Evolutionary conservation across 2,888 invertebrate genomes (phyloP), one percentile per base, ranked within the genome.

Genomic region (Coecobrya sp.): DNA sequence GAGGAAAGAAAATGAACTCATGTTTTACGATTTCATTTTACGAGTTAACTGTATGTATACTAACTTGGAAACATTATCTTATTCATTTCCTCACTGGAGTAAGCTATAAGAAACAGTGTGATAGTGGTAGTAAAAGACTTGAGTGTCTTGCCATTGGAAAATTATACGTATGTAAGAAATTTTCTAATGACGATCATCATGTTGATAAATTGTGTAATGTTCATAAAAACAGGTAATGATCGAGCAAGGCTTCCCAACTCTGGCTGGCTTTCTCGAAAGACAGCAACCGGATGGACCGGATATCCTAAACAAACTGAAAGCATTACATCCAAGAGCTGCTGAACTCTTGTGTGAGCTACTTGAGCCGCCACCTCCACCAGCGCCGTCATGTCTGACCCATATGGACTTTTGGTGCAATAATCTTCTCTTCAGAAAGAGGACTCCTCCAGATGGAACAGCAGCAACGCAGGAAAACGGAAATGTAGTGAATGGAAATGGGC

Each of bases 321-420:
- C 93, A 52, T 91, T 95, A 10, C 95, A 95, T 93, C 95, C 95
- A 8, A 93, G 84, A 89, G 95, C 95, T 10, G 94, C 94, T 10
- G 95, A 95, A 82, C 89, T 95, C 1, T 81, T 95, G 16, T 94
- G 93, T 76, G 94, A 94, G 91, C 93, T 95, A n/a, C 92, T 95
- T 59, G 94, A 94, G 84, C 93, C 94, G n/a, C 94, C 94, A 45
- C 93, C 94, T 30, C 93, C 94, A 59, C 94, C 94, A 45, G 93
- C 94, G 70, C 94, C 94, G 16, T 91, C 94, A n/a, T 94, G 93
- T 65, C 70, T 94, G 3, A 94, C 91, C 10, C 91, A 95, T 90
- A 95, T 95, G 94, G 95, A 95, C 93, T 95, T 95, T 91, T 95
- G 95, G 95, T 95, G 95, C 90, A 95, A 95, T 91, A 95, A 95